Percentiles rank a stretch among this genome's conserved stretches.
Conservation (phyloP, 2,113 vertebrate genomes). For the Alligator sinensis region DNA sequence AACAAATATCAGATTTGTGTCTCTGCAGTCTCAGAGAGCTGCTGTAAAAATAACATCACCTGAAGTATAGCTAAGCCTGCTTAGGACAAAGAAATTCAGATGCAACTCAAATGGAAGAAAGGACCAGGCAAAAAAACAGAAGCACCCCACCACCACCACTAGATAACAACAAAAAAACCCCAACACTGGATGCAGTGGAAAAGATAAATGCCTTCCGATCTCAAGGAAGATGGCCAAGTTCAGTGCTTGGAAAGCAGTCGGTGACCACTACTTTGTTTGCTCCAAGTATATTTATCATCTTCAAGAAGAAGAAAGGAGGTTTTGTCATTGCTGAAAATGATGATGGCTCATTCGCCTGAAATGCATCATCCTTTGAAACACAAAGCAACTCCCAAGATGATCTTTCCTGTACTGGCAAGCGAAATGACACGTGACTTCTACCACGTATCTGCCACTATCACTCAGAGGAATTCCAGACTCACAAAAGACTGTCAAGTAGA, state of each 20-base stretch:
- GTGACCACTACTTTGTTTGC: background rate
- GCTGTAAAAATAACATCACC: background rate
- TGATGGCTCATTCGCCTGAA: background rate
- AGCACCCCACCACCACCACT: too few relatives aligned
- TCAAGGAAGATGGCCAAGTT: too few relatives aligned
- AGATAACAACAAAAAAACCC: too few relatives aligned
- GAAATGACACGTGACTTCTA: background rate
- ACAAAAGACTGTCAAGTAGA: background rate
- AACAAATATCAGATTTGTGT: background rate
- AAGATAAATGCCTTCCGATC: too few relatives aligned
- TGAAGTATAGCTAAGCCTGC: background rate
- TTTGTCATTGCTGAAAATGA: background rate
- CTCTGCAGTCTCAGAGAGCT: background rate
- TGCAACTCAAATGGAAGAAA: background rate
- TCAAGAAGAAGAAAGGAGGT: background rate
- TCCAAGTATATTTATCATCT: background rate
- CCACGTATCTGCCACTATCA: background rate
- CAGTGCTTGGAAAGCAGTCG: background rate
- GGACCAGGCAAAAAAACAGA: background rate
- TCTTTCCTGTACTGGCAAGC: background rate
- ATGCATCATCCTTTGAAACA: background rate
- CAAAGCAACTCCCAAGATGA: background rate
- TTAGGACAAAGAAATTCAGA: background rate
- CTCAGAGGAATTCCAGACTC: background rate
- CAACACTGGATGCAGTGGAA: too few relatives aligned